Conservation (phyloP, 64 coral and sea anemone species). For the Pachyseris speciosa region DNA sequence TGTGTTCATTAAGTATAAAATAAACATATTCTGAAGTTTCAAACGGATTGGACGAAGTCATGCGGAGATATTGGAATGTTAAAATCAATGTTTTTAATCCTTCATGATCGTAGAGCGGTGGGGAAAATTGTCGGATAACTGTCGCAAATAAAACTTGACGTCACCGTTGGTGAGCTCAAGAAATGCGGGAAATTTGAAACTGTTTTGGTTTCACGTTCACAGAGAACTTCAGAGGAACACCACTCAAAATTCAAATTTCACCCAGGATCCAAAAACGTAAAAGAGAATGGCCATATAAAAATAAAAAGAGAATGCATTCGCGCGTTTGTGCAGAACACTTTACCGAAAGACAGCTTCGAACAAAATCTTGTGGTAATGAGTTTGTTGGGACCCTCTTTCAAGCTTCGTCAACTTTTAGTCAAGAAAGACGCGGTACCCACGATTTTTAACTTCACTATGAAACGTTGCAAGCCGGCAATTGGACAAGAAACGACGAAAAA, state of each 20-base stretch:
- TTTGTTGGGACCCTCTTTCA: slow-evolving; percentile 22
- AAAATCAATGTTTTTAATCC: slow-evolving; percentile 26
- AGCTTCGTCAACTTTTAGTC: not conserved
- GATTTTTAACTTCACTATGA: slow-evolving; percentile 23
- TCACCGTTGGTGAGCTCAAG: slow-evolving; percentile 41
- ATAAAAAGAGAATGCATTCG: slow-evolving; percentile 45
- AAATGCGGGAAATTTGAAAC: slow-evolving; percentile 25
- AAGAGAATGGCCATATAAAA: slow-evolving; percentile 40
- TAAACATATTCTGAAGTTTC: slow-evolving; percentile 75
- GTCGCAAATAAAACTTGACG: slow-evolving; percentile 55
- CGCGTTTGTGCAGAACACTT: slow-evolving; percentile 53
- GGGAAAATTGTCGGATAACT: slow-evolving; percentile 52
- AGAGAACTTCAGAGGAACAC: slow-evolving; percentile 29
- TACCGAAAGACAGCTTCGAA: slow-evolving; percentile 51
- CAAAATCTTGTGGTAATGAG: slow-evolving; percentile 39
- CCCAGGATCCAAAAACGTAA: slow-evolving; percentile 27
- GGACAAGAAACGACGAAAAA: slow-evolving; percentile 2
- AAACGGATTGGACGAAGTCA: slow-evolving; percentile 47
- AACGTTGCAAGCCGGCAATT: not conserved
- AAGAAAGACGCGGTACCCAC: slow-evolving; percentile 9
- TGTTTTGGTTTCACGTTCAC: slow-evolving; percentile 36
- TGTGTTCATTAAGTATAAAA: slow-evolving; percentile 10
- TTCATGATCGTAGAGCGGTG: not conserved
- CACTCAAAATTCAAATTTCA: slow-evolving; percentile 56
- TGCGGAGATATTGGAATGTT: slow-evolving; percentile 59